Evolutionary conservation across 2,888 invertebrate genomes (phyloP), one percentile per base, ranked within the genome.

Genomic region (Macaria notata): DNA sequence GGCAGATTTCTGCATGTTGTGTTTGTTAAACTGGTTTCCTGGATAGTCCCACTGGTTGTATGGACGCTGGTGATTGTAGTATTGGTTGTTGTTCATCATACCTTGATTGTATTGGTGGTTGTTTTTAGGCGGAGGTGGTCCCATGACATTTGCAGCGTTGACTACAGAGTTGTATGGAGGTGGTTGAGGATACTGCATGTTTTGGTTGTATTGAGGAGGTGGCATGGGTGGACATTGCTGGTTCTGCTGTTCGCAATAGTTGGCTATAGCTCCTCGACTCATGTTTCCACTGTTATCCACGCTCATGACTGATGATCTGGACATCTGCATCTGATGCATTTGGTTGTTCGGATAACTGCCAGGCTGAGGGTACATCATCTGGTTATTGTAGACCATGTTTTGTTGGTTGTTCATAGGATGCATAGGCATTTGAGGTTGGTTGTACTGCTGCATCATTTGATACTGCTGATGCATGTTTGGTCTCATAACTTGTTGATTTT

Each of bases 1-100:
- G 0, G 66, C 77, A 1, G 86, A 86, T 64, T 89, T 88, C 59
- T 87, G 88, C 71, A 80, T 76, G 64, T 85, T 84, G 71, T 88
- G 90, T 76, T 83, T 90, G 55, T 84, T 92, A 72, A 83, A 92
- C 70, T 84, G 88, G 67, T 81, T 87, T 9, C 84, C 85, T 6
- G 82, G 88, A 61, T 86, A 88, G 67, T 86, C 89, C 88, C 86
- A 88, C 47, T 89, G 88, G 60, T 86, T 89, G 71, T 89, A 90
- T 1, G 88, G 84, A 63, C 86, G 78, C 69, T 90, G 88, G 54
- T 84, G 84, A 64, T 85, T 92, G 64, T 86, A 90, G 64, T 90
- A 90, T 70, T 90, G 90, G 58, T 90, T 89, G 67, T 86, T 89
- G 62, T 89, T 90, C 82, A 88, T 83, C 88, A 90, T 90, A 0